Percentiles rank a stretch among this genome's conserved stretches.
phyloP scores from a whole-genome alignment of 2,113 vertebrate genomes.

The Actenoides lindsayi region DNA sequence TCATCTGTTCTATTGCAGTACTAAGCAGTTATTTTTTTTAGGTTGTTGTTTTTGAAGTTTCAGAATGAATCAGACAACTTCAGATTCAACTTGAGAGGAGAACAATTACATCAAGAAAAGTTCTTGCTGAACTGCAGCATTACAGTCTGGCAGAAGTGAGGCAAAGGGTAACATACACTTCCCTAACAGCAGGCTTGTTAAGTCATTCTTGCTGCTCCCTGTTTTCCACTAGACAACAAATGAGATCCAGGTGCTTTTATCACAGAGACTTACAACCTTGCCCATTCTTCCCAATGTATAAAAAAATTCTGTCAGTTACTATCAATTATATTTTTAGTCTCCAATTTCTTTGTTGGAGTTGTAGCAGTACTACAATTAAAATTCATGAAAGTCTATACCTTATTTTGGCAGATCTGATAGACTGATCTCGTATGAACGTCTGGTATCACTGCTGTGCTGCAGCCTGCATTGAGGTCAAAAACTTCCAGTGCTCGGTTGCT shows the following conservation, averaged over 20 bases:
- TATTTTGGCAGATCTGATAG: constrained; percentile 89
- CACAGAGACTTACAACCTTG: neutral
- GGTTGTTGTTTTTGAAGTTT: neutral
- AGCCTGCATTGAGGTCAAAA: constrained; percentile 85
- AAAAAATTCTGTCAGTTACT: fast-evolving
- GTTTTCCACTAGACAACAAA: neutral
- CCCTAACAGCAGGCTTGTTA: neutral
- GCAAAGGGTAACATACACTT: neutral
- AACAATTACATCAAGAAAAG: neutral
- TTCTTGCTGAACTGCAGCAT: neutral
- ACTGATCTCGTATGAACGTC: constrained; percentile 82
- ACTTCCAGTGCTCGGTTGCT: constrained; percentile 82
- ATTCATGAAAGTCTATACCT: constrained; percentile 67
- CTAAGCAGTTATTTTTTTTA: neutral
- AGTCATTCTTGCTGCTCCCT: neutral
- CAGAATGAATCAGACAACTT: neutral
- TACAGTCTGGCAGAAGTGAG: neutral
- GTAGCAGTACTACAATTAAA: neutral
- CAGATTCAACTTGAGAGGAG: neutral
- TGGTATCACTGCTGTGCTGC: constrained; percentile 72
- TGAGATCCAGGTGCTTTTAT: neutral
- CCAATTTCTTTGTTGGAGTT: neutral
- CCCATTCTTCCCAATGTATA: neutral
- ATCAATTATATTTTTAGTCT: neutral
- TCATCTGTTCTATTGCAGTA: neutral